Conservation (phyloP, 1,140 invertebrate genomes). For the Cydia pomonella region DNA sequence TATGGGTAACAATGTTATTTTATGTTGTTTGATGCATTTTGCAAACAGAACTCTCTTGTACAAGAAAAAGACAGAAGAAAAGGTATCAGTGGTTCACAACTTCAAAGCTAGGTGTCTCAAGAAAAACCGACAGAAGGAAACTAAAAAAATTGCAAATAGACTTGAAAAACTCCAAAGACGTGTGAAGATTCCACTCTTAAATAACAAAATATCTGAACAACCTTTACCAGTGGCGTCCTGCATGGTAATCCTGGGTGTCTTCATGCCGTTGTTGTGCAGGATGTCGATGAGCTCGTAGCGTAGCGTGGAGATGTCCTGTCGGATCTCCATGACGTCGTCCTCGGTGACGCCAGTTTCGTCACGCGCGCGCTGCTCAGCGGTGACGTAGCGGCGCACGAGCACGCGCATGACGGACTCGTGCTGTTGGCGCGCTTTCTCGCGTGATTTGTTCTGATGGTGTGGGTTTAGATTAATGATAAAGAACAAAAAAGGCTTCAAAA, state of each 20-base stretch:
- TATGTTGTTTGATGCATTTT: no score
- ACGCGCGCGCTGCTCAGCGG: constrained; percentile 89
- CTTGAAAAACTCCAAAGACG: not conserved
- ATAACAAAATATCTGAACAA: not conserved
- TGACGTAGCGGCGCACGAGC: constrained; percentile 90
- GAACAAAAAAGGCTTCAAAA: no score
- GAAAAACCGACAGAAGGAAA: no score
- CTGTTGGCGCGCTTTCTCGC: constrained; percentile 84
- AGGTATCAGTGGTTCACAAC: no score
- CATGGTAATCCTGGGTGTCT: constrained; percentile 86
- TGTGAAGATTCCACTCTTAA: not conserved
- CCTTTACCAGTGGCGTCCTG: constrained; percentile 68
- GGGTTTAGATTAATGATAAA: not conserved
- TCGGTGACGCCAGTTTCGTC: constrained; percentile 94
- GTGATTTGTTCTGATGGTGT: constrained; percentile 83
- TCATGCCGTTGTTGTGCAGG: constrained; percentile 90
- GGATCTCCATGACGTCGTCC: constrained; percentile 97
- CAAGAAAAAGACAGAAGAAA: no score
- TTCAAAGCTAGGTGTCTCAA: no score
- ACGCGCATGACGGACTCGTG: constrained; percentile 90
- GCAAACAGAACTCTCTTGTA: no score
- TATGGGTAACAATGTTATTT: no score
- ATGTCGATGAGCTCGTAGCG: constrained; percentile 95
- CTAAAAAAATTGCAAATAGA: not conserved
- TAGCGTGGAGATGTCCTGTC: constrained; percentile 94